Evolutionary conservation across 2,797 vertebrate species (phyloP).

Genomic region (Leptodactylus fallax): DNA sequence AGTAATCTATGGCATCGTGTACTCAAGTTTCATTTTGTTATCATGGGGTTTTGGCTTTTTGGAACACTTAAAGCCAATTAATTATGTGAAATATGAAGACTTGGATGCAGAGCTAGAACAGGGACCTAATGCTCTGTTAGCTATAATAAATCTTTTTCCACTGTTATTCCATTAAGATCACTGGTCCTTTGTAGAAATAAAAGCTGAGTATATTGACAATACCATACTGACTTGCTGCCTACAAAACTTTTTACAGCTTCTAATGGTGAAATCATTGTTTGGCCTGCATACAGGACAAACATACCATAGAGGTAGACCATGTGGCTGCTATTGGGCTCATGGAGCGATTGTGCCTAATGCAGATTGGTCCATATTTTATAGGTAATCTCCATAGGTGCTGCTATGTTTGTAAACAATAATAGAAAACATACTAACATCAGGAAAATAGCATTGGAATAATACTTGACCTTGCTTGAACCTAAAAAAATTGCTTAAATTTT

Average conservation of each 20-base stretch:
- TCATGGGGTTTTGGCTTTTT: conserved; percentile 25
- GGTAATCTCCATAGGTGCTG: too few relatives aligned
- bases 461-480: too few relatives aligned
- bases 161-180: background rate
- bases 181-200: conserved; percentile 8
- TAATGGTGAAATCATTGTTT: background rate
- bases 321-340: background rate
- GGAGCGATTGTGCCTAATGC: background rate
- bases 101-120: conserved; percentile 13
- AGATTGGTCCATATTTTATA: background rate
- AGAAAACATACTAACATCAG: background rate
- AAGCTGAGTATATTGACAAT: background rate
- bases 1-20: conserved; percentile 27
- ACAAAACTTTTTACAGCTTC: background rate
- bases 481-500: background rate
- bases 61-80: conserved; percentile 35
- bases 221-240: background rate
- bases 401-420: too few relatives aligned
- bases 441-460: background rate
- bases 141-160: conserved; percentile 15
- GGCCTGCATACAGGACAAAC: background rate
- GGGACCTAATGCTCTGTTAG: background rate
- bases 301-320: background rate
- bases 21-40: conserved; percentile 10
- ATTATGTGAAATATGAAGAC: conserved; percentile 23